Conservation (phyloP, 2,797 vertebrate species). For the Chanos chanos region DNA sequence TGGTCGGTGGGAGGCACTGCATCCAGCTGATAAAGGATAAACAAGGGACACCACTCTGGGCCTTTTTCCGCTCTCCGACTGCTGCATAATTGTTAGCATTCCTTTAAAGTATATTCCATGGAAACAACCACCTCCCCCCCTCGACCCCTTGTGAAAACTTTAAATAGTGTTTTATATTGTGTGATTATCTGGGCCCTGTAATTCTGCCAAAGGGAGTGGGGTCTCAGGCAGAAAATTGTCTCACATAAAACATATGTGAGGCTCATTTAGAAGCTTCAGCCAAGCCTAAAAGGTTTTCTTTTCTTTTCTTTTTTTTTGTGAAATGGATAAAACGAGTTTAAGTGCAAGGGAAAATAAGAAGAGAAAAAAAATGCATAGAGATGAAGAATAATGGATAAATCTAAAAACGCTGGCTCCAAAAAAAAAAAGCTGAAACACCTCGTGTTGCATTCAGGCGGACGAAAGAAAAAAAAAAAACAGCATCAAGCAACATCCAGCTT, state of each 20-base stretch:
- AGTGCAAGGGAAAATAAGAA: no score
- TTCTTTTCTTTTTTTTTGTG: no score
- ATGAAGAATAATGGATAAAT: no score
- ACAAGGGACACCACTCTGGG: slow-evolving; percentile 2
- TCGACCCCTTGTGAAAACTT: slow-evolving; percentile 35
- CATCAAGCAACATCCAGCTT: no score
- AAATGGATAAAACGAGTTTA: no score
- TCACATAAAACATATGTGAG: slow-evolving; percentile 36
- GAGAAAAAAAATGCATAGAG: no score
- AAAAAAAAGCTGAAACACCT: no score
- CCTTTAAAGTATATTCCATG: slow-evolving; percentile 42
- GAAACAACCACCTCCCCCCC: slow-evolving; percentile 25
- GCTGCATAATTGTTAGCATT: slow-evolving; percentile 44
- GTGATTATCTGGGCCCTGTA: slow-evolving; percentile 44
- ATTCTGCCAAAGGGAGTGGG: slow-evolving; percentile 41
- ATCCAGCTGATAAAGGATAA: neutral
- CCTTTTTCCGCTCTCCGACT: slow-evolving; percentile 24
- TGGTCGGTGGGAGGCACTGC: neutral
- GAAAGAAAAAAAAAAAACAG: no score
- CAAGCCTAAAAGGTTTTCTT: no score
- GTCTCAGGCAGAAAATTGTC: slow-evolving; percentile 43
- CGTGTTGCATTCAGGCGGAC: no score
- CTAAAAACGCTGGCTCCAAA: no score
- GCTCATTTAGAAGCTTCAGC: neutral
- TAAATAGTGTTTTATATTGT: slow-evolving; percentile 38